Percentiles rank a stretch among this genome's conserved stretches.
Conservation (phyloP, 2,113 vertebrate species). For the Poecile atricapillus region DNA sequence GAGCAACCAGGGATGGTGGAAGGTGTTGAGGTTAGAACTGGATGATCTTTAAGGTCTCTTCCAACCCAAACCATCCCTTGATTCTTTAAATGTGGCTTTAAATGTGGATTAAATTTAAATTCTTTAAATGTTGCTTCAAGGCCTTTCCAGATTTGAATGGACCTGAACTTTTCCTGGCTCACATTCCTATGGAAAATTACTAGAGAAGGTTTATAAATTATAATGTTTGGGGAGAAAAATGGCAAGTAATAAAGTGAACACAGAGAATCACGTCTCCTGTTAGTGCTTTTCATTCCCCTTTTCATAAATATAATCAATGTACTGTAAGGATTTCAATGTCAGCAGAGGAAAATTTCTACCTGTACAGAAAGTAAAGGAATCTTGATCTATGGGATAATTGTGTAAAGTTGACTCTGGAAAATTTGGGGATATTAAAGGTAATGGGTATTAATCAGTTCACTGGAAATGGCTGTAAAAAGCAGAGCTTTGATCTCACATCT, state of each 20-base stretch:
- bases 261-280: neutral
- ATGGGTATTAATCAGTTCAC: neutral
- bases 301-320: neutral
- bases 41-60: neutral
- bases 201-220: neutral
- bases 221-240: accelerated
- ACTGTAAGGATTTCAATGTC: neutral
- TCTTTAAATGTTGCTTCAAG: neutral
- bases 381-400: neutral
- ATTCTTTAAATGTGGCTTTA: neutral
- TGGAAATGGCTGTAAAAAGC: neutral
- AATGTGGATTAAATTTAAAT: neutral
- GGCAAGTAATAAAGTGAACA: neutral
- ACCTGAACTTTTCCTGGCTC: neutral
- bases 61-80: neutral
- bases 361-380: neutral
- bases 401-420: neutral
- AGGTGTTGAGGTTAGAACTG: neutral
- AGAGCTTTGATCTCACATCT: neutral
- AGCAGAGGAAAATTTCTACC: neutral
- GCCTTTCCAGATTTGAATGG: accelerated
- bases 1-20: accelerated
- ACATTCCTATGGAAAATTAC: neutral
- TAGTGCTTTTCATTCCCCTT: neutral
- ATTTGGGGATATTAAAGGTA: neutral